A percentile compares a stretch with the other conserved stretches of the same genome.
Conservation (phyloP, 1,140 invertebrate species). For the Diorhabda sublineata region DNA sequence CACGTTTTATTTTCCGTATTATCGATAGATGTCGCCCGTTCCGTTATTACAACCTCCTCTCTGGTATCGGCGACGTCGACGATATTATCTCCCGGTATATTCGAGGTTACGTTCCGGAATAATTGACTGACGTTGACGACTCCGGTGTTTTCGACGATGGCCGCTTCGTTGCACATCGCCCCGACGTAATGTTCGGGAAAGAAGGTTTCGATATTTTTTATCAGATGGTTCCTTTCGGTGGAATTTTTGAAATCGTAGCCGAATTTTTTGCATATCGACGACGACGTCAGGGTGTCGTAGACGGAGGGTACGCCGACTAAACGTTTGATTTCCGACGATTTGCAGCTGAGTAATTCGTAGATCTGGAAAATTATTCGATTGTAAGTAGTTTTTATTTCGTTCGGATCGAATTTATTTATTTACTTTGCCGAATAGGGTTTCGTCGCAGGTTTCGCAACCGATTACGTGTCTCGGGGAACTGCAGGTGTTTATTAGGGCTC, state of each 20-base stretch:
- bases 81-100: slow-evolving; percentile 21
- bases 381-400: neutral
- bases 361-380: slow-evolving; percentile 36
- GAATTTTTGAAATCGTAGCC: slow-evolving; percentile 56
- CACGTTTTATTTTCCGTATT: neutral
- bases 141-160: slow-evolving; percentile 62
- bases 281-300: slow-evolving; percentile 53
- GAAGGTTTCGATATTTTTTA: slow-evolving; percentile 45
- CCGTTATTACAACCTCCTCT: neutral
- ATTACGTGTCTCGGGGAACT: slow-evolving; percentile 64
- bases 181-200: slow-evolving; percentile 64
- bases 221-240: slow-evolving; percentile 7
- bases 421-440: slow-evolving; percentile 56
- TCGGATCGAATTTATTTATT: neutral
- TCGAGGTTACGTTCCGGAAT: slow-evolving; percentile 33
- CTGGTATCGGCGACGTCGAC: slow-evolving; percentile 9
- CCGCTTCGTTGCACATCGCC: slow-evolving; percentile 71
- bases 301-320: slow-evolving; percentile 56
- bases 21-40: neutral
- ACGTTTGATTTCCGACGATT: slow-evolving; percentile 51
- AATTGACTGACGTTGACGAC: slow-evolving; percentile 56
- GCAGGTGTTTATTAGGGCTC: slow-evolving; percentile 46
- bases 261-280: slow-evolving; percentile 53
- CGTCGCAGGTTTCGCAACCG: slow-evolving; percentile 66
- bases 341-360: slow-evolving; percentile 64